Conservation (phyloP, 2,797 vertebrate genomes). For the Pristis pectinata region DNA sequence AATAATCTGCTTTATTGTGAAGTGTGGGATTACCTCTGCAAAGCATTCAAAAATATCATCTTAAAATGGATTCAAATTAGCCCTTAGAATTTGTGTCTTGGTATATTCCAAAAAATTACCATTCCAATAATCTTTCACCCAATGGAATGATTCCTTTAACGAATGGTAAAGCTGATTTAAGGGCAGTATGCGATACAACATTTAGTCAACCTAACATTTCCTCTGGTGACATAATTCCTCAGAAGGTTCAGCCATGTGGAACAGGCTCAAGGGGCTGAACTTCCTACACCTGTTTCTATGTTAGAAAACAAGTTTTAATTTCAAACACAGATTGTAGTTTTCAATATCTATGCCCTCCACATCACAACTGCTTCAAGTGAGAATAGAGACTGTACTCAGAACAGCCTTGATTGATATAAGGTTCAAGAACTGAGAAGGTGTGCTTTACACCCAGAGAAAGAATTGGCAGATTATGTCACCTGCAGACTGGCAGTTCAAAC, state of each 20-base stretch:
- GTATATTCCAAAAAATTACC: not conserved
- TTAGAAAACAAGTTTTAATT: not conserved
- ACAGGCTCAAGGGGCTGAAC: not conserved
- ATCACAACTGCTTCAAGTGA: not conserved
- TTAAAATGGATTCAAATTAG: not conserved
- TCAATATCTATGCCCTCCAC: not conserved
- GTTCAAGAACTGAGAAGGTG: not conserved
- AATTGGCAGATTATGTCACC: constrained; percentile 30
- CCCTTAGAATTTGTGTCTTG: not conserved
- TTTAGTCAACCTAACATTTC: not conserved
- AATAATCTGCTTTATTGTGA: not conserved
- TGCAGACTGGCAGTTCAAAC: constrained; percentile 30
- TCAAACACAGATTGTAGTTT: not conserved
- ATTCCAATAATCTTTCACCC: not conserved
- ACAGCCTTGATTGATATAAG: not conserved
- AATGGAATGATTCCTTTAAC: not conserved
- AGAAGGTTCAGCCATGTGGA: not conserved
- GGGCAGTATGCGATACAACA: too few relatives aligned
- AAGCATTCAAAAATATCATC: not conserved
- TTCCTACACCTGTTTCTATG: not conserved
- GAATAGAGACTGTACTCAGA: not conserved
- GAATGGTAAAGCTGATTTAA: not conserved
- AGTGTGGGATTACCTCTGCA: not conserved
- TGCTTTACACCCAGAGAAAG: not conserved
- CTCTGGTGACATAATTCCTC: not conserved